Evolutionary conservation across 2,797 vertebrate species (phyloP).

Genomic region (Pelochelys cantorii): DNA sequence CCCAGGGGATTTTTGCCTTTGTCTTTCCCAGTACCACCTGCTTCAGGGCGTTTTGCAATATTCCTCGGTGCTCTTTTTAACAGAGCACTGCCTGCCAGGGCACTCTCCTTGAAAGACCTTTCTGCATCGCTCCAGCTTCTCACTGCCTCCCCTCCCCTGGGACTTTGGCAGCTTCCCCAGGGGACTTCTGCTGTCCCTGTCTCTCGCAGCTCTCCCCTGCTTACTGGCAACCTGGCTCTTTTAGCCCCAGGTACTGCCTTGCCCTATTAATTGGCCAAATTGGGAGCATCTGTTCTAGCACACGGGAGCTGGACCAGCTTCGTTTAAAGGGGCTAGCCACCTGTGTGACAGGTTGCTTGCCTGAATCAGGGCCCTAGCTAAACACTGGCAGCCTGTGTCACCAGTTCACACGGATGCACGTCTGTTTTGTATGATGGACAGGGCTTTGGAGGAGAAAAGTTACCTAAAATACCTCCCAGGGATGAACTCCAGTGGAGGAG

Average conservation of each 20-base stretch:
- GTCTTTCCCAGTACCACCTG: not conserved
- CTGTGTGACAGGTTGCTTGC: no score
- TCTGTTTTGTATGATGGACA: not conserved
- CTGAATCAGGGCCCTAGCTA: no score
- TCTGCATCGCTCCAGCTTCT: not conserved
- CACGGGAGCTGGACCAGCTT: no score
- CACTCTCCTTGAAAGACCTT: not conserved
- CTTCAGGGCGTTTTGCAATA: not conserved
- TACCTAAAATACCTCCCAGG: accelerated
- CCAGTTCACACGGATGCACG: not conserved
- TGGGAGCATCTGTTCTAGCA: no score
- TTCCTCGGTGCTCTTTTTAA: not conserved
- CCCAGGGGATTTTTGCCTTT: not conserved
- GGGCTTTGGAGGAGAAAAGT: not conserved
- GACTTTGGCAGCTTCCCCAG: no score
- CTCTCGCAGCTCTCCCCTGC: no score
- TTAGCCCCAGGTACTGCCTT: no score
- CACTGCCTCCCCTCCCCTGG: no score
- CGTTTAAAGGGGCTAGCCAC: no score
- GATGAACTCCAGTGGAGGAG: not conserved
- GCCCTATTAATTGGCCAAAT: not conserved
- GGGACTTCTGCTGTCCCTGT: no score
- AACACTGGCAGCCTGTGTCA: no score
- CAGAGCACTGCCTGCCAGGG: not conserved
- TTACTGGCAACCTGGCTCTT: no score